These are phyloP conservation scores for Cheilosia scutellata DNA, from an alignment of 2,888 invertebrate species.

Conservation along the genomic window DNA sequence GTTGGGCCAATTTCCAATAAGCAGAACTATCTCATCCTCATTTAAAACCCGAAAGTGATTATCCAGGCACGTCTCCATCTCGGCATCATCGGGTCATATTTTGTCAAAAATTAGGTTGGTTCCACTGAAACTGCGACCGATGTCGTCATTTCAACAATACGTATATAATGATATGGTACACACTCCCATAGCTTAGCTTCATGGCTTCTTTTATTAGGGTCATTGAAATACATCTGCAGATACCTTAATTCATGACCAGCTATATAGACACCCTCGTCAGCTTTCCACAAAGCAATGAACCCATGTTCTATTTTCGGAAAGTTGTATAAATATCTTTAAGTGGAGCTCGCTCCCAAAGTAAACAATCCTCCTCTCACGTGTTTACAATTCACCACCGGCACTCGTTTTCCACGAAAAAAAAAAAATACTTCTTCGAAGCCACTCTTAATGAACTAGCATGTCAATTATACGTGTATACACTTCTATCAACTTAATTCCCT, in stretches of 20 bases:
- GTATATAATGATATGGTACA: background rate
- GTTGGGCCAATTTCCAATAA: no score
- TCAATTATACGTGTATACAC: conserved; percentile 58
- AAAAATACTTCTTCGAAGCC: background rate
- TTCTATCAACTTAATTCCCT: conserved; percentile 45
- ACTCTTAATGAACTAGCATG: conserved; percentile 57
- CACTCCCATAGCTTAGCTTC: background rate
- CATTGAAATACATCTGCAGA: background rate
- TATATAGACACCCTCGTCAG: background rate
- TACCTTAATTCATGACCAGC: no score
- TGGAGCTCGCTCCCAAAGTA: conserved; percentile 33
- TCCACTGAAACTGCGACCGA: no score
- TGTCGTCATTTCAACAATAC: background rate
- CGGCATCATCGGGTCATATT: no score
- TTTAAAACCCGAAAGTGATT: no score
- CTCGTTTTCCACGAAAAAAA: conserved; percentile 28
- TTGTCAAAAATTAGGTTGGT: no score
- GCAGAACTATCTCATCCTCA: no score
- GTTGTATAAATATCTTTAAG: conserved; percentile 26
- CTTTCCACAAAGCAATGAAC: background rate
- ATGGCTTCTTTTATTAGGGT: background rate
- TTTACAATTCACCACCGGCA: conserved; percentile 17
- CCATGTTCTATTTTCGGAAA: conserved; percentile 39
- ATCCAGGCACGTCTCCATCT: no score
- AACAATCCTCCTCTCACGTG: conserved; percentile 31